Evolutionary conservation across 2,113 vertebrate species (phyloP).

Genomic region (Ciconia boyciana): DNA sequence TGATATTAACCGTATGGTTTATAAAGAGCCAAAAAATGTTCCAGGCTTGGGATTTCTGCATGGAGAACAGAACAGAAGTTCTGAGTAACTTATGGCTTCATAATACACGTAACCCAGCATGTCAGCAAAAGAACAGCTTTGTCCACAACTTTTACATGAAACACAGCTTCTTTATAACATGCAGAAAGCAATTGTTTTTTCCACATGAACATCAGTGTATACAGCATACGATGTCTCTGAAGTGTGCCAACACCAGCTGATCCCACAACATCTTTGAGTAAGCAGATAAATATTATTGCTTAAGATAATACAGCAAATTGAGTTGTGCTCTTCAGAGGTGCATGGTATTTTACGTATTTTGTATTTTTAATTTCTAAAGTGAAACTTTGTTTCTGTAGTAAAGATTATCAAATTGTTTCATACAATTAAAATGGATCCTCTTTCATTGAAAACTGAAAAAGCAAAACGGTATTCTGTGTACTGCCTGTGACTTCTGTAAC

Average conservation of each 20-base stretch:
- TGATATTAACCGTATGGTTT: not conserved
- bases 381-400: not conserved
- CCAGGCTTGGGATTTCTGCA: constrained; percentile 10
- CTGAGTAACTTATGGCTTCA: not conserved
- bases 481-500: constrained; percentile 28
- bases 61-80: not conserved
- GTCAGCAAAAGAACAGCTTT: not conserved
- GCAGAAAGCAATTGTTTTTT: not conserved
- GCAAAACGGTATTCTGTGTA: not conserved
- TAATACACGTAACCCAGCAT: not conserved
- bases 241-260: not conserved
- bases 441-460: not conserved
- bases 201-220: not conserved
- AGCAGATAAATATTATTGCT: not conserved
- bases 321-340: not conserved
- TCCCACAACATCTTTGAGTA: not conserved
- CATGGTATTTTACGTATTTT: not conserved
- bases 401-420: not conserved
- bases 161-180: not conserved
- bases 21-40: not conserved
- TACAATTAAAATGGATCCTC: not conserved
- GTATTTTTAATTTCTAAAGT: not conserved
- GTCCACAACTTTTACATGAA: not conserved
- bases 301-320: not conserved
- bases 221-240: not conserved